A percentile compares a stretch with the other conserved stretches of the same genome.
These are phyloP conservation scores for Diorhabda elongata DNA, from an alignment of 1,140 invertebrate genomes.

Conservation along the genomic window DNA sequence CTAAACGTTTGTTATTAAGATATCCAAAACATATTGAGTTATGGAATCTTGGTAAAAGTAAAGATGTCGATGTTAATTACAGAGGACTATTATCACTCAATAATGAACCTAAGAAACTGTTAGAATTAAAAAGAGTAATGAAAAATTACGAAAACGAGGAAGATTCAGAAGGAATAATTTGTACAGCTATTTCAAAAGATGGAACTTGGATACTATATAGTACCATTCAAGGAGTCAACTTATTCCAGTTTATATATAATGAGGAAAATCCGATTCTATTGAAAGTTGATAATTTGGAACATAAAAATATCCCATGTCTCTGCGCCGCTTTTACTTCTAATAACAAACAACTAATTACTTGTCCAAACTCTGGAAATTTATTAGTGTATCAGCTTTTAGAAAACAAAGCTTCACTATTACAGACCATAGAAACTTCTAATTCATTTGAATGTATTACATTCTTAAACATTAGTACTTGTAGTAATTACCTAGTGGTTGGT, in stretches of 20 bases:
- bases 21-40: slow-evolving; percentile 58
- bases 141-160: slow-evolving; percentile 50
- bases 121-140: slow-evolving; percentile 51
- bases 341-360: slow-evolving; percentile 35
- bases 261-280: slow-evolving; percentile 47
- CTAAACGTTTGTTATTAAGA: slow-evolving; percentile 62
- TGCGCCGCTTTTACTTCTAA: slow-evolving; percentile 35
- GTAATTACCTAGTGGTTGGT: slow-evolving; percentile 58
- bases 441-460: slow-evolving; percentile 47
- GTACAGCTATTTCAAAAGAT: slow-evolving; percentile 63
- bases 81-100: slow-evolving; percentile 32
- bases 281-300: slow-evolving; percentile 48
- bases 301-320: slow-evolving; percentile 42
- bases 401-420: slow-evolving; percentile 23
- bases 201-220: slow-evolving; percentile 70
- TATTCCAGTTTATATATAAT: slow-evolving; percentile 61
- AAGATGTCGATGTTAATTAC: slow-evolving; percentile 32
- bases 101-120: slow-evolving; percentile 60
- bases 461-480: slow-evolving; percentile 53
- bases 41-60: slow-evolving; percentile 48
- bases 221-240: slow-evolving; percentile 59
- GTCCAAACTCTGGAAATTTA: slow-evolving; percentile 31
- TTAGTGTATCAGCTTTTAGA: slow-evolving; percentile 34
- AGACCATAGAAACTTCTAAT: slow-evolving; percentile 28
- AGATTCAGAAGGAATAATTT: slow-evolving; percentile 59